Conservation (phyloP, 1,140 invertebrate species). For the Heliothis virescens region DNA sequence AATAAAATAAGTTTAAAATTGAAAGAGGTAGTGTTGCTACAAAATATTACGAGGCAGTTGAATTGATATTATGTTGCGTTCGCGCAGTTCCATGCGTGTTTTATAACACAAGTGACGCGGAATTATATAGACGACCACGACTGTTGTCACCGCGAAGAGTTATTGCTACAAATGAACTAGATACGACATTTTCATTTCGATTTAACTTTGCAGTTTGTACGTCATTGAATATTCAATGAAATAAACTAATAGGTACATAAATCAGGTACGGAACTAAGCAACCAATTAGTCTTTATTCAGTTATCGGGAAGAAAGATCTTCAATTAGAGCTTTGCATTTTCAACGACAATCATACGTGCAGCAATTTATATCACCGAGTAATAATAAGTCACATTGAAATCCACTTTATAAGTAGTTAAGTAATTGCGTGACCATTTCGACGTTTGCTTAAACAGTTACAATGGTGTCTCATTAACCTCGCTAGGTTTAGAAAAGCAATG, state of each 20-base stretch:
- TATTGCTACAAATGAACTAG: slow-evolving; percentile 17
- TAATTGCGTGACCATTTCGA: not conserved
- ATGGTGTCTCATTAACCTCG: too few species aligned
- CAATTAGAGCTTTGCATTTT: slow-evolving; percentile 3
- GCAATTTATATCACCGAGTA: not conserved
- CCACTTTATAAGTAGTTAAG: not conserved
- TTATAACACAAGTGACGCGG: slow-evolving; percentile 4
- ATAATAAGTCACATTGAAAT: slow-evolving; percentile 7
- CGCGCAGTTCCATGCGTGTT: not conserved
- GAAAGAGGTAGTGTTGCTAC: slow-evolving; percentile 28
- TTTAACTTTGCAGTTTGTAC: slow-evolving; percentile 5
- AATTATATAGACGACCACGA: slow-evolving; percentile 7
- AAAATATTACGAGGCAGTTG: slow-evolving; percentile 32
- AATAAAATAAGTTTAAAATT: slow-evolving; percentile 43
- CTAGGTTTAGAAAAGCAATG: too few species aligned
- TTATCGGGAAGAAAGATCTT: not conserved
- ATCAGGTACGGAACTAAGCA: slow-evolving; percentile 2
- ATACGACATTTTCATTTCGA: slow-evolving; percentile 6
- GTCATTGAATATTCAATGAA: slow-evolving; percentile 26
- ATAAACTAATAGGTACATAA: slow-evolving; percentile 11
- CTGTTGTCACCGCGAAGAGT: not conserved
- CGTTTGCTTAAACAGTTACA: not conserved
- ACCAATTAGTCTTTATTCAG: slow-evolving; percentile 19
- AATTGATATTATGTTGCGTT: slow-evolving; percentile 34
- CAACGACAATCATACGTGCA: not conserved